Evolutionary conservation across 2,888 invertebrate species (phyloP), one percentile per base, ranked within the genome.

Genomic region (Acronicta leporina): DNA sequence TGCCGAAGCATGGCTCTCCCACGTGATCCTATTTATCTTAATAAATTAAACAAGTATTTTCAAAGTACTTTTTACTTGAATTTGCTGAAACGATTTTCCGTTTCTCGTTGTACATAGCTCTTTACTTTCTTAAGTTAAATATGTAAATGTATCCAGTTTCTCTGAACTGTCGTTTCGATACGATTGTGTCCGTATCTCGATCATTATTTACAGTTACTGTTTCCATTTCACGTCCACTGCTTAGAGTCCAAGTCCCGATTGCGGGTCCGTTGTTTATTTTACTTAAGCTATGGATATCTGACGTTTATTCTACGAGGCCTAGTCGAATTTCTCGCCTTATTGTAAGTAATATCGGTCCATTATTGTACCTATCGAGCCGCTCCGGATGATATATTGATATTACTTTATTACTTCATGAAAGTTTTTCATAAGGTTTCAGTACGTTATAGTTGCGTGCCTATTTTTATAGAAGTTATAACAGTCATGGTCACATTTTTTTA

Each of bases 131-230:
- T 44, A 30, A 10, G 15, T 50, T 43, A 16, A 58, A 51, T 71
- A 68, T 59, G 59, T 50, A 71, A 58, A 38, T 43, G 27, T 50
- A 38, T 20, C 16, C 49, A 52, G 58, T 50, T 47, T 44, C 47
- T 45, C 47, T 58, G 44, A 50, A 51, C 50, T 54, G 47, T 59
- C 20, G 20, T 20, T 27, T 64, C 63, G 44, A 69, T 69, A 57
- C 42, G 11, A 13, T 55, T 57, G 52, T 41, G 51, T 77, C 64
- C 57, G 53, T 42, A 42, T 63, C 77, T 76, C 78, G 82, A 87
- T 88, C 88, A 88, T 91, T 87, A 91, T 89, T 91, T 91, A 91
- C 87, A 82, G 87, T 90, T 89, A 91, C 87, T 83, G 88, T 83
- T 82, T 79, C 87, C 84, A 87, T 87, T 85, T 69, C 79, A 77